These are phyloP conservation scores for Notodromas monacha DNA, from an alignment of 2,888 invertebrate genomes.

Conservation along the genomic window DNA sequence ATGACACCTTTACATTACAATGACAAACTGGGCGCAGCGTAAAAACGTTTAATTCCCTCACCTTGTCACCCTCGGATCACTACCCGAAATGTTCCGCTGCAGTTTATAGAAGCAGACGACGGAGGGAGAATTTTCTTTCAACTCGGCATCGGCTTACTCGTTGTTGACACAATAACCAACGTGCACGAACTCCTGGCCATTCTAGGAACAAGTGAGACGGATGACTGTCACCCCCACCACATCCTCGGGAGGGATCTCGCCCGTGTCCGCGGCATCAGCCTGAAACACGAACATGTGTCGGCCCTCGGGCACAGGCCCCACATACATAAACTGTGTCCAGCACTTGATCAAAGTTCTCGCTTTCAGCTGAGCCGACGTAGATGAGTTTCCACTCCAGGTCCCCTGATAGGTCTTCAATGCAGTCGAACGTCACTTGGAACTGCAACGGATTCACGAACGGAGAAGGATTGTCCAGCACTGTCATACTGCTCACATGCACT, in stretches of 20 bases:
- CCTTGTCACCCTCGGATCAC: constrained; percentile 20
- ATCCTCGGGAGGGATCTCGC: constrained; percentile 22
- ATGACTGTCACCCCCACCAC: constrained; percentile 25
- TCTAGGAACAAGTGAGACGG: constrained; percentile 22
- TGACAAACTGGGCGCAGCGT: no score
- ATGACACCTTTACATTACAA: no score
- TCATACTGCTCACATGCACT: constrained; percentile 22
- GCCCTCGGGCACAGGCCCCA: constrained; percentile 24
- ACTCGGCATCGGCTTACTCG: constrained; percentile 22
- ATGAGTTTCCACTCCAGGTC: constrained; percentile 26
- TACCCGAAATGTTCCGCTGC: constrained; percentile 20
- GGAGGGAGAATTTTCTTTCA: constrained; percentile 22
- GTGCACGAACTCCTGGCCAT: constrained; percentile 22
- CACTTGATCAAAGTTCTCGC: constrained; percentile 22
- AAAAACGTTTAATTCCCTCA: no score
- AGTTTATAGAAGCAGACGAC: constrained; percentile 20
- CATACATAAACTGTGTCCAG: constrained; percentile 23
- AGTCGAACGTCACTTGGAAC: constrained; percentile 26
- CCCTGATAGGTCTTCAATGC: constrained; percentile 20
- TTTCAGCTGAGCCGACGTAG: constrained; percentile 24
- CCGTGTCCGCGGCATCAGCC: constrained; percentile 22
- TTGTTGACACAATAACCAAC: constrained; percentile 26
- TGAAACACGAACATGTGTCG: constrained; percentile 25
- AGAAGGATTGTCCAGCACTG: constrained; percentile 22
- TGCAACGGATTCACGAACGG: constrained; percentile 21